These are phyloP conservation scores for Typhlomys cinereus DNA, from an alignment of 2,113 vertebrate genomes.

Conservation along the genomic window DNA sequence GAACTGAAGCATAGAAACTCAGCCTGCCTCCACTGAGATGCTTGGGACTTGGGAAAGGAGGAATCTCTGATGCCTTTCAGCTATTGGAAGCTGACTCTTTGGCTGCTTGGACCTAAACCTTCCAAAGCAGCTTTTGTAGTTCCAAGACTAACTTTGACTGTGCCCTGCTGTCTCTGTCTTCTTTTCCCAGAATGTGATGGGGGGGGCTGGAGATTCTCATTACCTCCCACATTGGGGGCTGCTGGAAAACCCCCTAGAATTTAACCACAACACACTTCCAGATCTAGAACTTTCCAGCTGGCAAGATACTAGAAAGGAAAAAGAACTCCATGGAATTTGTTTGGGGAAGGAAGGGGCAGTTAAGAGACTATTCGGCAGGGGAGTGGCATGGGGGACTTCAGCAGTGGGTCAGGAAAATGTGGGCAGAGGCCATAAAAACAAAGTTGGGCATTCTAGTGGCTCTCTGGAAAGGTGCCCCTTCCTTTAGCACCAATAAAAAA, in stretches of 20 bases:
- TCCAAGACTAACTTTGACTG: slow-evolving; percentile 1
- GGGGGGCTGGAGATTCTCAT: not conserved
- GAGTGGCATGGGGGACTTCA: not conserved
- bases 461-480: not conserved
- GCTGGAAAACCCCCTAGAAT: not conserved
- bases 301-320: slow-evolving; percentile 48
- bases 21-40: not conserved
- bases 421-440: not conserved
- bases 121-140: not conserved
- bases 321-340: not conserved
- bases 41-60: not conserved
- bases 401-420: not conserved
- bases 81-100: not conserved
- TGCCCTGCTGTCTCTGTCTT: not conserved
- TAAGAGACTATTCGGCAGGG: not conserved
- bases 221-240: not conserved
- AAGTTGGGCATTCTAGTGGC: not conserved
- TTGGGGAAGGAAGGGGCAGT: not conserved
- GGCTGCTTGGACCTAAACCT: not conserved
- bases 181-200: not conserved
- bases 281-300: slow-evolving; percentile 36
- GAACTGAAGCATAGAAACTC: not conserved
- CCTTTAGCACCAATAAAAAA: not conserved
- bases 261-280: not conserved
- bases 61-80: not conserved